Percentiles rank a stretch among this genome's conserved stretches.
These are phyloP conservation scores for Coracopsis vasa DNA, from an alignment of 2,113 vertebrate species.

Conservation along the genomic window DNA sequence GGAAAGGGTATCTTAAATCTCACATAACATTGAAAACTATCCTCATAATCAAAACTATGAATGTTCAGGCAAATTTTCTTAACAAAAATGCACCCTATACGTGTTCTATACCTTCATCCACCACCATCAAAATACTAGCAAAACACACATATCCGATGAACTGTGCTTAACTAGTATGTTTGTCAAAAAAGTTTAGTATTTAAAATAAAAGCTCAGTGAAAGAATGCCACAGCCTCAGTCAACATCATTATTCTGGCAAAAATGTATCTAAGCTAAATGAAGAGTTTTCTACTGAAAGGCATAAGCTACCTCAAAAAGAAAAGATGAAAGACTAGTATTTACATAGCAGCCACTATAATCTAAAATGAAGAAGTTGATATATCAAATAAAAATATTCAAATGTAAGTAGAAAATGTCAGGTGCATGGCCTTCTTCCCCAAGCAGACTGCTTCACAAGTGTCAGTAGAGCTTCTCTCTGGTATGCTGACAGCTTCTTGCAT, in stretches of 20 bases:
- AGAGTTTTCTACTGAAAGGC: background rate
- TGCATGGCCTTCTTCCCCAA: background rate
- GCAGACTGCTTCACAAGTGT: background rate
- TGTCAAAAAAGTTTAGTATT: background rate
- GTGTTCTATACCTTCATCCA: background rate
- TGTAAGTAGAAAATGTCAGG: background rate
- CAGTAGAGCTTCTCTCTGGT: background rate
- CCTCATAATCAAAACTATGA: background rate
- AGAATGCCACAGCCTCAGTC: background rate
- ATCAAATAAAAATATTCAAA: background rate
- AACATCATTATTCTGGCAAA: background rate
- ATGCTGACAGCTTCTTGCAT: background rate
- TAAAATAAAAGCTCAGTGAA: background rate
- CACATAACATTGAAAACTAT: background rate
- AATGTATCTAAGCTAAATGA: background rate
- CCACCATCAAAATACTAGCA: background rate
- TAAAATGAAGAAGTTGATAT: background rate
- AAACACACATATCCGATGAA: background rate
- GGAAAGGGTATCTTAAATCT: too few relatives aligned
- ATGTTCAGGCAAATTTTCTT: background rate
- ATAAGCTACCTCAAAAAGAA: background rate
- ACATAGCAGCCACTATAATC: background rate
- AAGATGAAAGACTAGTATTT: background rate
- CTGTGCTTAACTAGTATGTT: background rate
- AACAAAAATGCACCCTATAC: background rate